phyloP scores from a whole-genome alignment of 2,113 vertebrate species.

The Notarius lentiginosus region DNA sequence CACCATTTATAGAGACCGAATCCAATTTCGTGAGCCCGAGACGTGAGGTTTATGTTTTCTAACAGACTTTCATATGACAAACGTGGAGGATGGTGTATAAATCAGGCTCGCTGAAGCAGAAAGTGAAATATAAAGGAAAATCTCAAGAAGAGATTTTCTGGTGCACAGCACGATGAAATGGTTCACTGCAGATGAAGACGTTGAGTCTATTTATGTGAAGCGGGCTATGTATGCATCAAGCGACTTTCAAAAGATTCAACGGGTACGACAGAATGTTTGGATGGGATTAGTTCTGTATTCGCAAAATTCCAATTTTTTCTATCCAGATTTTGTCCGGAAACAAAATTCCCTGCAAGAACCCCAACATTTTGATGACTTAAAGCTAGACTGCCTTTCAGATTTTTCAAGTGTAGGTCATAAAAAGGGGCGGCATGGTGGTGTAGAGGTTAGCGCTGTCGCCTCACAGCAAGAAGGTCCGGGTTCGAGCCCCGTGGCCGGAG shows the following conservation, averaged over 20 bases:
- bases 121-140: slow-evolving; percentile 21
- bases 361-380: not conserved
- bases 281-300: not conserved
- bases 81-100: not conserved
- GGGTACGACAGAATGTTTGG: not conserved
- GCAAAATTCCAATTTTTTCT: not conserved
- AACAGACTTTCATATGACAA: slow-evolving; percentile 15
- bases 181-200: not conserved
- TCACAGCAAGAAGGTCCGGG: too few species aligned
- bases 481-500: too few species aligned
- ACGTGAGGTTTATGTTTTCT: slow-evolving; percentile 13
- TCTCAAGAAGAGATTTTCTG: not conserved
- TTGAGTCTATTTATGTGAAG: not conserved
- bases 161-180: not conserved
- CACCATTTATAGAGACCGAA: not conserved
- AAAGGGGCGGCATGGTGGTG: too few species aligned
- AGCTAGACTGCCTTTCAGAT: not conserved
- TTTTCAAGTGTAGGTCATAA: not conserved
- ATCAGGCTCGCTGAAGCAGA: slow-evolving; percentile 7
- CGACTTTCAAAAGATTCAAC: not conserved
- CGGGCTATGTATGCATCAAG: not conserved
- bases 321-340: not conserved
- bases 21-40: not conserved
- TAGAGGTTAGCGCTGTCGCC: too few species aligned
- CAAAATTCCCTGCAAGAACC: not conserved